phyloP scores from a whole-genome alignment of 2,888 invertebrate genomes.

The Cheilosia impressa region DNA sequence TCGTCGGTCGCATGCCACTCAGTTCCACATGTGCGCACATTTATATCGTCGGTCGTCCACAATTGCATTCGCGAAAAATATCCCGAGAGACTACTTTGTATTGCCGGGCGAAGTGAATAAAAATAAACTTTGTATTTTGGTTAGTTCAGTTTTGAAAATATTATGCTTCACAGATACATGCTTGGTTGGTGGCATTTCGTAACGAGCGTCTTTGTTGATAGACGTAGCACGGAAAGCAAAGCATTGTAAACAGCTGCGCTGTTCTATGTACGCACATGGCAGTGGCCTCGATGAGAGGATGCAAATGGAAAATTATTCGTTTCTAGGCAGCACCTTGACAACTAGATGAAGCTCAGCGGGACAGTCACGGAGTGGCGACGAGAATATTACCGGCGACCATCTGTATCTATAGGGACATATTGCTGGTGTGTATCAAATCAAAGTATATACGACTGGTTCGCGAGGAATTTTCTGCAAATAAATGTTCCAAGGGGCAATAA shows the following conservation, averaged over 20 bases:
- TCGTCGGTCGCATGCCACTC: constrained; percentile 22
- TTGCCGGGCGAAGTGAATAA: constrained; percentile 12
- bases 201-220: constrained; percentile 10
- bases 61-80: constrained; percentile 10
- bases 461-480: constrained; percentile 18
- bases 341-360: constrained; percentile 16
- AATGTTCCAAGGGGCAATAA: constrained; percentile 21
- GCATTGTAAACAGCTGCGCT: constrained; percentile 42
- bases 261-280: not conserved
- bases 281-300: constrained; percentile 25
- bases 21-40: constrained; percentile 58
- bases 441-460: not conserved
- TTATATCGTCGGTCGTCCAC: constrained; percentile 18
- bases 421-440: not conserved
- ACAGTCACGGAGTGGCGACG: not conserved
- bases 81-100: constrained; percentile 19
- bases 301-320: constrained; percentile 33
- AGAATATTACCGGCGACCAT: constrained; percentile 22
- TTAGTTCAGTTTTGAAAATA: constrained; percentile 29
- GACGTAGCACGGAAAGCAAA: constrained; percentile 10
- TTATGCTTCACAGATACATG: not conserved
- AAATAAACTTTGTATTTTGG: constrained; percentile 11
- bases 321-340: constrained; percentile 40
- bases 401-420: constrained; percentile 10
- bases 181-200: constrained; percentile 25